phyloP scores from a whole-genome alignment of 2,888 invertebrate genomes.

The Aspidiotus rigidus region DNA sequence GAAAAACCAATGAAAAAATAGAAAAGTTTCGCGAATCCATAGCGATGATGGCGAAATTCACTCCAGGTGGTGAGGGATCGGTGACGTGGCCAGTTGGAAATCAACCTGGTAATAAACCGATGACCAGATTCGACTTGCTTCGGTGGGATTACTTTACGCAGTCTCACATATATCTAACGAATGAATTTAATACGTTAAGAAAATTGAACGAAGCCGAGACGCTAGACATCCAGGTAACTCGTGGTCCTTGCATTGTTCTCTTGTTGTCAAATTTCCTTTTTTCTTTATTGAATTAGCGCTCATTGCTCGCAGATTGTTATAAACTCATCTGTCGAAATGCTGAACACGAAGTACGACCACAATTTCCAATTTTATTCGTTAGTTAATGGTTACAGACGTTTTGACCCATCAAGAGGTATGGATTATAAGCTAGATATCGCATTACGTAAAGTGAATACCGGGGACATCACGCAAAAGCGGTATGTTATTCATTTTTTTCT shows the following conservation, averaged over 20 bases:
- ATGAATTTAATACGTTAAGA: slow-evolving; percentile 64
- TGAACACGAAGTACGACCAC: slow-evolving; percentile 47
- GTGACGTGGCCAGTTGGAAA: slow-evolving; percentile 65
- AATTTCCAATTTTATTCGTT: slow-evolving; percentile 50
- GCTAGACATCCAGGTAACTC: slow-evolving; percentile 55
- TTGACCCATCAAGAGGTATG: slow-evolving; percentile 75
- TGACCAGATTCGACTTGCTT: slow-evolving; percentile 70
- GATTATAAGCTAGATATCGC: slow-evolving; percentile 71
- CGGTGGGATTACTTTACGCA: slow-evolving; percentile 80
- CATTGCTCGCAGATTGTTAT: slow-evolving; percentile 45
- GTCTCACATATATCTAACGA: slow-evolving; percentile 70
- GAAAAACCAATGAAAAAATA: slow-evolving; percentile 43
- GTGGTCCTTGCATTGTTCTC: slow-evolving; percentile 27
- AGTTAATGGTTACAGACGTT: slow-evolving; percentile 63
- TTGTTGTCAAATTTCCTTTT: too few species aligned
- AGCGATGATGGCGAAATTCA: slow-evolving; percentile 43
- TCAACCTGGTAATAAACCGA: slow-evolving; percentile 55
- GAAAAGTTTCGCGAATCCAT: slow-evolving; percentile 46
- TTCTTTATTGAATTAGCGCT: too few species aligned
- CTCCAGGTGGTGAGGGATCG: slow-evolving; percentile 43
- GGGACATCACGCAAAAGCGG: slow-evolving; percentile 49
- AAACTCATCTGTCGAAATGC: slow-evolving; percentile 47
- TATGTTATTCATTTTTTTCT: slow-evolving; percentile 36
- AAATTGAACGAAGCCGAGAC: slow-evolving; percentile 56
- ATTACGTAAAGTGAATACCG: slow-evolving; percentile 47